Base-by-base conservation (phyloP, 2,888 invertebrate genomes). In the Disparrhopalites patrizii region DNA sequence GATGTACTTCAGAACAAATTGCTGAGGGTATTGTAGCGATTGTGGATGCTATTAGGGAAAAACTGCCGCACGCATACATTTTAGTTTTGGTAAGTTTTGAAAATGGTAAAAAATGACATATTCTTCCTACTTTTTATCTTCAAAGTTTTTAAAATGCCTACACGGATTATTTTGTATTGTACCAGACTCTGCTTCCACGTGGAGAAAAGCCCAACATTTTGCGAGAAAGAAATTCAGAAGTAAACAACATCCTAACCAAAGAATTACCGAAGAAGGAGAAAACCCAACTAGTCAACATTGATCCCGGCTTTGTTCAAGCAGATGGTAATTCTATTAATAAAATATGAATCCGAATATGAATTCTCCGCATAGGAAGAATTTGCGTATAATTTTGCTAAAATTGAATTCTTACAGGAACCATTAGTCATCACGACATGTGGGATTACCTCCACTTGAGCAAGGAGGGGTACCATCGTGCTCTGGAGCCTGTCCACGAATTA, bases 341-440 rank as follows among this genome's bases (percentile, higher is more conserved):
- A 50, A 18, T n/a, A n/a, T n/a, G n/a, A n/a, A n/a, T n/a, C n/a
- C n/a, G n/a, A 36, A 15, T 36, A 15, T 36, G 38, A 13, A 36
- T 36, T 15, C 10, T 10, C 43, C n/a, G 43, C 43, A 31, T 55
- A 33, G 31, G 28, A 7, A 27, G 3, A 18, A 47, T 47, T 18
- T 43, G 10, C n/a, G 18, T 47, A 20, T 18, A 47, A 27, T 28
- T 15, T 38, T 38, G n/a, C 20, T 36, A 18, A 7, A n/a, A 23
- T 36, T 36, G 18, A 27, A 18, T 28, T 58, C 7, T 54, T 68
- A n/a, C 47, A 75, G 75, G 91, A 2, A 85, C 86, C 51, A 92
- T 94, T 67, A 90, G 89, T 78, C 91, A 91, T 77, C 88, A 88
- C 77, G 93, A 94, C 78, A 91, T 95, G 91, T 88, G 90, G 78